A percentile compares a stretch with the other conserved stretches of the same genome.
phyloP scores from a whole-genome alignment of 2,797 vertebrate species.

The Enteromius mattozi region DNA sequence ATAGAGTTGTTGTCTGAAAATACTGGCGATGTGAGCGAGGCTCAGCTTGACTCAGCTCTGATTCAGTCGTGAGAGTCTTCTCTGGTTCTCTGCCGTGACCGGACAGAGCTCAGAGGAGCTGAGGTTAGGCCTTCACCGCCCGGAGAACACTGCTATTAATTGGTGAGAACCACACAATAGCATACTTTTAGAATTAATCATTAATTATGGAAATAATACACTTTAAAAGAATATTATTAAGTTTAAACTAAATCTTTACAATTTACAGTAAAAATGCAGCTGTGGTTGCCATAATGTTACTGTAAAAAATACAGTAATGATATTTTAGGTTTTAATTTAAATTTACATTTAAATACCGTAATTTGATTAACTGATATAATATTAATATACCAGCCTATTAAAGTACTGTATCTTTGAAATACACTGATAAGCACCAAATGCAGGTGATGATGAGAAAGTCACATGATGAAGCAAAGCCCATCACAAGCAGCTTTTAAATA shows the following conservation, averaged over 20 bases:
- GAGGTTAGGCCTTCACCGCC: neutral
- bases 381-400: too few species aligned
- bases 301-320: too few species aligned
- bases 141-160: neutral
- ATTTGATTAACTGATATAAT: too few species aligned
- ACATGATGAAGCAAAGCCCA: too few species aligned
- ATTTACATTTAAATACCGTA: too few species aligned
- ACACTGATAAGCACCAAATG: too few species aligned
- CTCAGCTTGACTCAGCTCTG: conserved; percentile 36
- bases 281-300: too few species aligned
- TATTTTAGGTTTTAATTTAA: too few species aligned
- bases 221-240: neutral
- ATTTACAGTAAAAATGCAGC: too few species aligned
- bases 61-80: conserved; percentile 19
- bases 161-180: neutral
- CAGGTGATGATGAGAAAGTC: too few species aligned
- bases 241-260: neutral
- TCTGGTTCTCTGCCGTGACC: neutral
- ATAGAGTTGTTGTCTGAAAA: conserved; percentile 47
- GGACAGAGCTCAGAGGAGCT: neutral
- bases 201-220: neutral
- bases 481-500: too few species aligned
- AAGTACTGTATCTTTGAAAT: too few species aligned
- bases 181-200: neutral
- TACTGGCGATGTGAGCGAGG: conserved; percentile 20